A percentile compares a stretch with the other conserved stretches of the same genome.
These are phyloP conservation scores for Porites rus DNA, from an alignment of 92 coral and sea anemone species.

Conservation along the genomic window DNA sequence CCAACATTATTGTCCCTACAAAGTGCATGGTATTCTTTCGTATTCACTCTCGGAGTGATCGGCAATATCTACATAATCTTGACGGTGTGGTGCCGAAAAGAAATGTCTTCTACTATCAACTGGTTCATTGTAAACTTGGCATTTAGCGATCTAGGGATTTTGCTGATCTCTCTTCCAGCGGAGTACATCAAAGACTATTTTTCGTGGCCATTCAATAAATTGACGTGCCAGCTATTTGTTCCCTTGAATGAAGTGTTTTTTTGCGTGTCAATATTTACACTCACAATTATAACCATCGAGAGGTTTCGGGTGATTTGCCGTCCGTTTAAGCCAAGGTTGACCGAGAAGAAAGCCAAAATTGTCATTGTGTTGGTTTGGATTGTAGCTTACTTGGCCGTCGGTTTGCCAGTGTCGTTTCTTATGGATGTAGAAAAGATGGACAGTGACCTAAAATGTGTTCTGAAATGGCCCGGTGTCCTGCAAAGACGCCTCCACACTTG, in stretches of 20 bases:
- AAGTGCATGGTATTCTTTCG: constrained; percentile 86
- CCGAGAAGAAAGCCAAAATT: constrained; percentile 67
- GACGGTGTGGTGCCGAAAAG: constrained; percentile 72
- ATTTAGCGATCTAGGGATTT: constrained; percentile 78
- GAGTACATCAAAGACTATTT: constrained; percentile 72
- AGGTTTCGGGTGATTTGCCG: constrained; percentile 79
- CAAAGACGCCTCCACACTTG: constrained; percentile 78
- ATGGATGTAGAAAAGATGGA: constrained; percentile 65
- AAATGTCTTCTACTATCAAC: constrained; percentile 80
- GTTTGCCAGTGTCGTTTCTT: constrained; percentile 82
- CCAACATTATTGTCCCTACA: constrained; percentile 62
- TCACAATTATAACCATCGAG: constrained; percentile 84
- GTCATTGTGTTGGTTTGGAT: constrained; percentile 75
- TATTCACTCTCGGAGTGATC: constrained; percentile 76
- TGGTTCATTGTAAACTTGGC: constrained; percentile 87
- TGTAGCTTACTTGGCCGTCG: constrained; percentile 76
- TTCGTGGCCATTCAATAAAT: constrained; percentile 83
- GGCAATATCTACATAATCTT: constrained; percentile 82
- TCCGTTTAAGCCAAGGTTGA: constrained; percentile 76
- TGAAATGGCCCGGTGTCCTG: constrained; percentile 66
- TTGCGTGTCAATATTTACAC: constrained; percentile 81
- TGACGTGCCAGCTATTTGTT: constrained; percentile 73
- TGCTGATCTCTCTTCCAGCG: constrained; percentile 82
- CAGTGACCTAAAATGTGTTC: constrained; percentile 64
- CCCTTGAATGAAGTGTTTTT: constrained; percentile 90